Evolutionary conservation across 1,140 invertebrate species (phyloP), one percentile per base, ranked within the genome.

Genomic region (Brachionus angularis): DNA sequence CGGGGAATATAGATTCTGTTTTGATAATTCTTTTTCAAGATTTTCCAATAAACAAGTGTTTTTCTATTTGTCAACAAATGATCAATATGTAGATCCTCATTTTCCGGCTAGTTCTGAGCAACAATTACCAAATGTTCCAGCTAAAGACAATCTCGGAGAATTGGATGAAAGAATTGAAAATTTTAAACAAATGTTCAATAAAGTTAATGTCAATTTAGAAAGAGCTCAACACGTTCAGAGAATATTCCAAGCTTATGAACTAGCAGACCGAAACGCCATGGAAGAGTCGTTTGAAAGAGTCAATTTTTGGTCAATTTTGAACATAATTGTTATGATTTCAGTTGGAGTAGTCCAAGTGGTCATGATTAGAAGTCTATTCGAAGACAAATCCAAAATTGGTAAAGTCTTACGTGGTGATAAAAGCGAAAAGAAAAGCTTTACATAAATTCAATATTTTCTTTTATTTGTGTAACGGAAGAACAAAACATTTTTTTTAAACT

Each of bases 21-120:
- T 91, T 76, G 89, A 91, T 76, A 92, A 92, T 76, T 86, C 84
- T 3, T 89, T 89, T 76, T 90, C 88, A 75, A 85, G 85, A 10
- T 89, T 89, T 77, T 88, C 87, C 73, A 80, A 83, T 8, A 92
- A 91, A 79, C 86, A 88, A 23, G 87, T 91, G 0, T 91, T 89
- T 77, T 90, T 92, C 77, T 89, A 90, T 77, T 76, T 91, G 2
- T 82, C 87, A 72, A 84, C 89, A 31, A 86, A 89, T 71, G 82
- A 76, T 67, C 83, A 84, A 42, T 84, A 86, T 46, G 83, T 84
- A 16, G 83, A 84, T 5, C 84, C 87, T 31, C 84, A 84, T 3
- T 44, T 81, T 83, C 55, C 81, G 84, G 49, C 23, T 74, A 73
- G 72, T 52, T 42, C 18, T 61, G 53, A 67, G 44, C 44, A 72